phyloP scores from a whole-genome alignment of 2,113 vertebrate genomes.

The Sylvia atricapilla region DNA sequence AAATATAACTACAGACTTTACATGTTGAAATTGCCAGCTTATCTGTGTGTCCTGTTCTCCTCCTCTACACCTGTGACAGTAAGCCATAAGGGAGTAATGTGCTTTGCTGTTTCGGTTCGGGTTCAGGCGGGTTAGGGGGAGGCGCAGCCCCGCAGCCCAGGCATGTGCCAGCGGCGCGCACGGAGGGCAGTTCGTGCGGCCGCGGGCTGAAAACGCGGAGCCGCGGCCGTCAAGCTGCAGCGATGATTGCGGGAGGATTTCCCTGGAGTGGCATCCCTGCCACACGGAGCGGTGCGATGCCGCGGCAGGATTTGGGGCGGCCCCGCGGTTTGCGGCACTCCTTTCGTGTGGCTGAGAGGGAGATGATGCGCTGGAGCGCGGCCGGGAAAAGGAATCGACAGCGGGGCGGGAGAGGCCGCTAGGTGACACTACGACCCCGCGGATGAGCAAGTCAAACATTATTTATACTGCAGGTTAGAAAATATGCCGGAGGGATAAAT shows the following conservation, averaged over 20 bases:
- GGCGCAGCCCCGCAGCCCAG: rapidly evolving
- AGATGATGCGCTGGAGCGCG: rapidly evolving
- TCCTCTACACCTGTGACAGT: rapidly evolving
- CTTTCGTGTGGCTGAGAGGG: neutral
- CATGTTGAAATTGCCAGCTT: rapidly evolving
- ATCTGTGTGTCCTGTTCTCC: neutral
- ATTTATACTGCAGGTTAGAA: conserved; percentile 14
- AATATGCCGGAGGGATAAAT: rapidly evolving
- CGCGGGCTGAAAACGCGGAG: rapidly evolving
- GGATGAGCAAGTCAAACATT: rapidly evolving
- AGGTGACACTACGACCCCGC: neutral
- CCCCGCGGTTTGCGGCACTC: too few species aligned
- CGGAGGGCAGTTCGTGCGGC: neutral
- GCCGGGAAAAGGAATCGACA: rapidly evolving
- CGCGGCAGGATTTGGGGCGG: too few species aligned
- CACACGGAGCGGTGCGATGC: too few species aligned
- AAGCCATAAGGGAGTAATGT: neutral
- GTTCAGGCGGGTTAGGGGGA: too few species aligned
- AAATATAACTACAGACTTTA: neutral
- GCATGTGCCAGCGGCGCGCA: rapidly evolving
- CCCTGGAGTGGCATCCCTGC: neutral
- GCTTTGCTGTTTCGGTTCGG: neutral
- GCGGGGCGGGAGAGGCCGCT: neutral
- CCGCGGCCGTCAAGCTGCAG: too few species aligned
- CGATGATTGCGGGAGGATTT: neutral